Base-by-base conservation (phyloP, 1,140 invertebrate species). In the Drosophila seguyi region DNA sequence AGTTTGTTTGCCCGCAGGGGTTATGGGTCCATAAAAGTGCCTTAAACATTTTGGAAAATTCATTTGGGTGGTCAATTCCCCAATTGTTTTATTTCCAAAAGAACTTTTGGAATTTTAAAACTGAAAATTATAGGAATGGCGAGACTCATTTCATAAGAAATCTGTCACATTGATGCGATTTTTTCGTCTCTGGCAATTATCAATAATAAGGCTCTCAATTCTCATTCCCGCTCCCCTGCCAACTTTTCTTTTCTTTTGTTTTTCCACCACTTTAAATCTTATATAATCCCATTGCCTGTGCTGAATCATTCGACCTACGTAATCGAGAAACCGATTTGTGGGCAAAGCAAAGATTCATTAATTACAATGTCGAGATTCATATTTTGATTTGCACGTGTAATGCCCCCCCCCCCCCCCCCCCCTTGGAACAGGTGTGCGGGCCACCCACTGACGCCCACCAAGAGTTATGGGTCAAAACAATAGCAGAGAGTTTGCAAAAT, bases 331-430 rank as follows among this genome's bases (percentile, higher is more conserved):
- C 16, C 58, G 34, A 60, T 68, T 68, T 71, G 63, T 71, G 67
- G 29, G 25, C 34, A 27, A 22, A 55, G 34, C 34, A 55, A 25
- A 55, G 52, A 68, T 65, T 75, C 80, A 83, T 83, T 82, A 79
- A 82, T 82, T 83, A 82, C 75, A 82, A 69, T 48, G 58, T 83
- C 59, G 68, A 50, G 75, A 63, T 73, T 61, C 36, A 45, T 67
- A 76, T 72, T 71, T 74, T 68, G 62, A 78, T 78, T 78, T 65
- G 80, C 75, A 83, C 75, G 69, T 79, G 80, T 82, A 82, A 73
- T 81, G 76, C 36, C 50, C 14, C n/a, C 38, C 29, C 20, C 20
- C 13, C 36, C 50, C 14, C n/a, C 38, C 29, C 10, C 62, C 22
- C 16, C 10, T 25, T 11, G n/a, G 18, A 62, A 62, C 58, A 82